Percentiles rank a stretch among this genome's conserved stretches.
Evolutionary conservation across 30 jellyfish, hydroid and myxozoan species (phyloP).

Genomic region (Aurelia aurita complex sp. Pacific): DNA sequence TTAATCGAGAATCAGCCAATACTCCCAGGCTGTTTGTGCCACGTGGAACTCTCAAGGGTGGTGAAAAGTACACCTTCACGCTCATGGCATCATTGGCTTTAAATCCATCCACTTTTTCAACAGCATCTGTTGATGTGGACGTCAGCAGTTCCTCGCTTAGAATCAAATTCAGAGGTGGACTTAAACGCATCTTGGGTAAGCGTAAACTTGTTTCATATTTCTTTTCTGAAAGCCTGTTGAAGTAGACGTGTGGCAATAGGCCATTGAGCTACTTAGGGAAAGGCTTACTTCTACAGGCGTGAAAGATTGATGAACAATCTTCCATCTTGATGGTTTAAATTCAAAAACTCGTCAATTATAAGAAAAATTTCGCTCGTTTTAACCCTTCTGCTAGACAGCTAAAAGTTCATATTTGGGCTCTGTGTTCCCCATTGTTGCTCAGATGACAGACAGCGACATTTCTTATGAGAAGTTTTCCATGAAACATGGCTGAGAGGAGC

Average conservation of each 20-base stretch:
- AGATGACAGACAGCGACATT: no score
- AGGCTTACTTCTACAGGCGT: not conserved
- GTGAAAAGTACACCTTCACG: conserved; percentile 63
- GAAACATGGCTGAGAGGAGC: no score
- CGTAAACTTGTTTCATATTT: not conserved
- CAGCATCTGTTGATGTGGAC: conserved; percentile 52
- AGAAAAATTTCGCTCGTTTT: no score
- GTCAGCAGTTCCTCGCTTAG: conserved; percentile 53
- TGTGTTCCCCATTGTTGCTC: no score
- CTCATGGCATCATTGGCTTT: conserved; percentile 40
- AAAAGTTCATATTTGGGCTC: no score
- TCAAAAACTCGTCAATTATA: not conserved
- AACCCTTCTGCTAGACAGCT: no score
- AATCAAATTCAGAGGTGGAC: conserved; percentile 65
- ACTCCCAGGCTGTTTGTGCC: conserved; percentile 71
- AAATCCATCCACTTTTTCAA: conserved; percentile 54
- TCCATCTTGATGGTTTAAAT: no score
- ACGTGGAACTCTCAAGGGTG: conserved; percentile 64
- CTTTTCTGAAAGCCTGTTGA: not conserved
- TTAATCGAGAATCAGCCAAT: conserved; percentile 23
- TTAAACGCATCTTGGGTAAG: conserved; percentile 58
- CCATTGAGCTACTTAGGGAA: no score
- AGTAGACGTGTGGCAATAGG: no score
- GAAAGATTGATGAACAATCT: not conserved
- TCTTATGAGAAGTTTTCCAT: no score